A percentile compares a stretch with the other conserved stretches of the same genome.
Conservation (phyloP, 2,113 vertebrate species). For the Sterrhoptilus dennistouni region DNA sequence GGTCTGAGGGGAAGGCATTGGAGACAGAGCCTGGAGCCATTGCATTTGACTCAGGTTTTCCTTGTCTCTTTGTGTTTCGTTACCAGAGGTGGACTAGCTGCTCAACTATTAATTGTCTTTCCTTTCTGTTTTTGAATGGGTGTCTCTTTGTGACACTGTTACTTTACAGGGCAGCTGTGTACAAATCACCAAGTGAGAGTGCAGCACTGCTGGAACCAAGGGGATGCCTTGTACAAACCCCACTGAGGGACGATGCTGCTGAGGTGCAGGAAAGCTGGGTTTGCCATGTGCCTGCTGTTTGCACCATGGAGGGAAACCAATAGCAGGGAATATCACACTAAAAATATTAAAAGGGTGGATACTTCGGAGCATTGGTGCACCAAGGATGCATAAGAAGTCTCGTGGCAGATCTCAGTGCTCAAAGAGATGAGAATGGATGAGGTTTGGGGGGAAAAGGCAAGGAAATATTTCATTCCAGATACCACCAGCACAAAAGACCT, state of each 20-base stretch:
- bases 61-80: background rate
- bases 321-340: background rate
- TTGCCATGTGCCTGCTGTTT: background rate
- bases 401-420: background rate
- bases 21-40: background rate
- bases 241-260: fast-evolving
- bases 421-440: background rate
- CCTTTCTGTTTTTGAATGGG: background rate
- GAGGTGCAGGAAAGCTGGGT: background rate
- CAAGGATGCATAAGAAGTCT: fast-evolving
- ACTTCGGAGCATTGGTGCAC: fast-evolving
- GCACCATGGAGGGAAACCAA: fast-evolving
- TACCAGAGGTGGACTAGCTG: background rate
- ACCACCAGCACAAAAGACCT: background rate
- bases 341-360: background rate
- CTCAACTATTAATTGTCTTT: background rate
- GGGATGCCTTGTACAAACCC: fast-evolving
- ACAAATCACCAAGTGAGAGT: background rate
- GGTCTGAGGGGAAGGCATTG: background rate
- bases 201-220: fast-evolving
- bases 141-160: background rate
- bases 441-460: background rate
- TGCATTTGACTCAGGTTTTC: background rate
- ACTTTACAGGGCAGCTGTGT: background rate
- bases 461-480: background rate